Evolutionary conservation across 2,888 invertebrate species (phyloP), one percentile per base, ranked within the genome.

Genomic region (Aphodius granarius): DNA sequence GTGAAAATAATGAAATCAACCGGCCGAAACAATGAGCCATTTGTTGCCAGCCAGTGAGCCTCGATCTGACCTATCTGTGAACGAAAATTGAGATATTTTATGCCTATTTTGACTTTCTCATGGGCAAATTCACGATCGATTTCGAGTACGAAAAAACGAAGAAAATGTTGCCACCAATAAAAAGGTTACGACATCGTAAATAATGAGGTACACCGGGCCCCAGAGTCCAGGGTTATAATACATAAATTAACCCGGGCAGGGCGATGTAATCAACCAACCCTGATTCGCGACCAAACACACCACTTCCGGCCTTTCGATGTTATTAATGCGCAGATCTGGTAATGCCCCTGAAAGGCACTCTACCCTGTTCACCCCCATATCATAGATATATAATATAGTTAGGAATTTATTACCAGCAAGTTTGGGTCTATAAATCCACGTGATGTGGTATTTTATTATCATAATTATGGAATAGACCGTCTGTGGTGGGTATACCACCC

Each of bases 1-100:
- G 87, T 87, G 87, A 87, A 87, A 87, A 87, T 86, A 86, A 86
- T 85, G 86, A 86, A 86, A 86, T 86, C 87, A 87, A 87, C 87
- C 87, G 86, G 85, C 86, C 86, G 87, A 87, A 86, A 87, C 87
- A 87, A 81, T 80, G 75, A 77, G 71, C 77, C 75, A 63, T 73
- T 70, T 43, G 75, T 66, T 20, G n/a, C 13, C 66, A 66, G 43
- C 43, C 9, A 18, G 3, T 15, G 3, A 6, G 66, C 6, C 66
- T 3, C 43, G 6, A 73, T 74, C 73, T 75, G 77, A 73, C 73
- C 66, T 72, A 65, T 65, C 66, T 19, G 66, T 15, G 66, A 18
- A 18, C 6, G 66, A 9, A 15, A n/a, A n/a, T n/a, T n/a, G n/a
- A n/a, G n/a, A n/a, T n/a, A n/a, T n/a, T n/a, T n/a, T n/a, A n/a